phyloP scores from a whole-genome alignment of 2,888 invertebrate genomes.

The Elmis aenea region DNA sequence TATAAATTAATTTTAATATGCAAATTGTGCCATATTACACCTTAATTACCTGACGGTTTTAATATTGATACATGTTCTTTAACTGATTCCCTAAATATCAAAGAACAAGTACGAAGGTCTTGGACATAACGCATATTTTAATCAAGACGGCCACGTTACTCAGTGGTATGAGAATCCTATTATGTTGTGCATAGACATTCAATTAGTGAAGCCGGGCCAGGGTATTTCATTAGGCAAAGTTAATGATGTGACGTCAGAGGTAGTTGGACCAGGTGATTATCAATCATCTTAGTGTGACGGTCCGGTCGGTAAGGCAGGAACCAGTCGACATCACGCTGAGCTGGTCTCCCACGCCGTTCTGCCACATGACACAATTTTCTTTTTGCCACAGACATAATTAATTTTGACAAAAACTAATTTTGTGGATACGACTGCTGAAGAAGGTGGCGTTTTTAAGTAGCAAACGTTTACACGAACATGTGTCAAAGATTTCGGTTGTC shows the following conservation, averaged over 20 bases:
- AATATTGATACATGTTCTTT: no score
- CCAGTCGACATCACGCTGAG: conserved; percentile 15
- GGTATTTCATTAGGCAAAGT: conserved; percentile 46
- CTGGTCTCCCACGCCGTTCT: conserved; percentile 13
- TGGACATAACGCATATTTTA: conserved; percentile 18
- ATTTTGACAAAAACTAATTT: conserved; percentile 14
- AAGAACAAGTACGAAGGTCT: conserved; percentile 1
- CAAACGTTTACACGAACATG: no score
- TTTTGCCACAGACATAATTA: conserved; percentile 26
- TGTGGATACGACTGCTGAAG: background rate
- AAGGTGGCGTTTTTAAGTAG: no score
- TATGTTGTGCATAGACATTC: conserved; percentile 47
- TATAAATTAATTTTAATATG: no score
- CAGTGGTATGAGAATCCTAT: conserved; percentile 44
- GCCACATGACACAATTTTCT: conserved; percentile 17
- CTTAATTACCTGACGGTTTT: no score
- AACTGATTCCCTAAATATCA: no score
- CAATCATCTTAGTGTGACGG: conserved; percentile 37
- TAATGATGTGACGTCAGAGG: conserved; percentile 47
- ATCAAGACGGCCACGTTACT: conserved; percentile 19
- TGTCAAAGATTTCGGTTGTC: no score
- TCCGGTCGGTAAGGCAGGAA: conserved; percentile 13
- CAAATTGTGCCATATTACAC: no score
- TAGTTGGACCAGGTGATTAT: conserved; percentile 44
- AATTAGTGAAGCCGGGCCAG: conserved; percentile 47